Conservation (phyloP, 1,140 invertebrate species). For the Stegodyphus dumicola region DNA sequence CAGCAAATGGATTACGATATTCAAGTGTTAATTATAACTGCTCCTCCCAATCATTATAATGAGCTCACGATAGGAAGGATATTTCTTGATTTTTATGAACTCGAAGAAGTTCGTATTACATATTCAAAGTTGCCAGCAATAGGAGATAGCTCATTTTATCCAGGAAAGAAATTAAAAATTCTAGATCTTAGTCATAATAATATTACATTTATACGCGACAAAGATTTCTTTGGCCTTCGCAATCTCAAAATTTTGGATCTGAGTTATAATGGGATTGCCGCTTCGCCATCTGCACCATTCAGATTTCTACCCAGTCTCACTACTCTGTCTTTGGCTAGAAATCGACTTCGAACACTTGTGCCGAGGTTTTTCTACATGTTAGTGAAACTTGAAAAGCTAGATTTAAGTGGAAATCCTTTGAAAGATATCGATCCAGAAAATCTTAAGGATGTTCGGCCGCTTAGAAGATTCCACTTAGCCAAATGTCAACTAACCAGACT, state of each 20-base stretch:
- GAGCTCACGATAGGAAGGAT: conserved; percentile 79
- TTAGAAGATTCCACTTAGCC: conserved; percentile 77
- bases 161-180: conserved; percentile 75
- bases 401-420: conserved; percentile 81
- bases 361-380: conserved; percentile 77
- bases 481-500: conserved; percentile 62
- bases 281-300: conserved; percentile 78
- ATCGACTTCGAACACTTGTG: conserved; percentile 77
- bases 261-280: conserved; percentile 70
- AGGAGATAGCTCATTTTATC: conserved; percentile 82
- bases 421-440: conserved; percentile 76
- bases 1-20: conserved; percentile 74
- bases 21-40: conserved; percentile 77
- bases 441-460: conserved; percentile 63
- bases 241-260: conserved; percentile 70
- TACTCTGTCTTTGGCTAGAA: conserved; percentile 77
- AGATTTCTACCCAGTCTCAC: conserved; percentile 75
- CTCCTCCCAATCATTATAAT: conserved; percentile 76
- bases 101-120: conserved; percentile 81
- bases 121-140: conserved; percentile 82
- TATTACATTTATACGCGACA: conserved; percentile 75
- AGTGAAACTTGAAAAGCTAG: conserved; percentile 76
- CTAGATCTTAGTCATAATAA: conserved; percentile 83
- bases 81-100: conserved; percentile 75
- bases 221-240: conserved; percentile 68